Evolutionary conservation across 2,888 invertebrate species (phyloP).

Genomic region (Limenitis camilla): DNA sequence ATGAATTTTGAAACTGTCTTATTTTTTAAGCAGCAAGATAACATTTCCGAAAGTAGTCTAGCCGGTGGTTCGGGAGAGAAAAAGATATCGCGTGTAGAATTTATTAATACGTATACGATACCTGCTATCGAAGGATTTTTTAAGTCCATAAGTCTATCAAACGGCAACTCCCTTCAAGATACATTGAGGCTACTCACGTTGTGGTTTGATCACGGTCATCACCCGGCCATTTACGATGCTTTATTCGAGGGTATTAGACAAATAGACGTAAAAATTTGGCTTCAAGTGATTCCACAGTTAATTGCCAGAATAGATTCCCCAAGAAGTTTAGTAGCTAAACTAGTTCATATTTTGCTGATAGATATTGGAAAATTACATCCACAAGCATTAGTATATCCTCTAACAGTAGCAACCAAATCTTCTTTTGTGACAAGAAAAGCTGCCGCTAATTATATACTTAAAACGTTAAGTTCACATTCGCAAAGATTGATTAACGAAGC

Average conservation of each 20-base stretch:
- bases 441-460: slow-evolving; percentile 95
- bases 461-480: slow-evolving; percentile 96
- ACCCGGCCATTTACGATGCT: slow-evolving; percentile 93
- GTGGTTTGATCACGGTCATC: slow-evolving; percentile 98
- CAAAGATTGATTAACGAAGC: slow-evolving; percentile 94
- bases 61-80: slow-evolving; percentile 62
- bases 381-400: slow-evolving; percentile 96
- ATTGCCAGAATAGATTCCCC: slow-evolving; percentile 98
- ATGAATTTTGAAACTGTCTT: slow-evolving; percentile 97
- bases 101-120: slow-evolving; percentile 80
- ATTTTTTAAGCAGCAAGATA: slow-evolving; percentile 74
- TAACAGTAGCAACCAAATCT: slow-evolving; percentile 97
- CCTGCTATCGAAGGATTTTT: slow-evolving; percentile 97
- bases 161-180: slow-evolving; percentile 95
- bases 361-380: slow-evolving; percentile 99
- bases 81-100: slow-evolving; percentile 59
- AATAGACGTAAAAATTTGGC: slow-evolving; percentile 98
- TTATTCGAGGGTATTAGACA: slow-evolving; percentile 92
- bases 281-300: slow-evolving; percentile 98
- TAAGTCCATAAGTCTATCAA: slow-evolving; percentile 92
- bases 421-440: slow-evolving; percentile 86
- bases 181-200: slow-evolving; percentile 93
- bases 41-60: slow-evolving; percentile 58
- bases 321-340: slow-evolving; percentile 87
- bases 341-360: slow-evolving; percentile 94